A percentile compares a stretch with the other conserved stretches of the same genome.
phyloP scores from a whole-genome alignment of 2,113 vertebrate genomes.

The Rhynchomys soricoides region DNA sequence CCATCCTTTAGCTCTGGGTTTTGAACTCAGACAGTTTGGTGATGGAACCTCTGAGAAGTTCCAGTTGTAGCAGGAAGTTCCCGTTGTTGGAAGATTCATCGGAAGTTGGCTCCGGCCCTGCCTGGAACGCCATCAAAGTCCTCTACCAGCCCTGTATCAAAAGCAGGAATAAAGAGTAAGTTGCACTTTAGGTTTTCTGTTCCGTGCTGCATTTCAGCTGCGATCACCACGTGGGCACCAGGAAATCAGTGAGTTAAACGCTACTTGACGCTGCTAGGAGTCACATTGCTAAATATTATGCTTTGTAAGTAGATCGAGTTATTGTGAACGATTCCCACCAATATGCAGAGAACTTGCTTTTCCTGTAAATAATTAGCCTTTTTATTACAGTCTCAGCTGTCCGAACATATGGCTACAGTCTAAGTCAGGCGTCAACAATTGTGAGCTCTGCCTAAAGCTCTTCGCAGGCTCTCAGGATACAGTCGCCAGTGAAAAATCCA shows the following conservation, averaged over 20 bases:
- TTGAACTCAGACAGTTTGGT: conserved; percentile 95
- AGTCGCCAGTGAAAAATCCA: not conserved
- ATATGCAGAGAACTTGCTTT: conserved; percentile 36
- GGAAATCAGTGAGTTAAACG: not conserved
- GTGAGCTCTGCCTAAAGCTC: not conserved
- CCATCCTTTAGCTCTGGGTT: conserved; percentile 92
- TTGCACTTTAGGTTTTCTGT: conserved; percentile 3
- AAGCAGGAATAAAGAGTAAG: conserved; percentile 92
- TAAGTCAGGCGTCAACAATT: conserved; percentile 35
- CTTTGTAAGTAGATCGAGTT: conserved; percentile 51
- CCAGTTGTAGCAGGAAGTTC: conserved; percentile 70
- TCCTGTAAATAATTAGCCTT: conserved; percentile 26
- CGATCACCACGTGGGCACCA: conserved; percentile 18
- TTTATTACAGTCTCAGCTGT: conserved; percentile 55
- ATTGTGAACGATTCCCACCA: conserved; percentile 20
- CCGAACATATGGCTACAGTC: not conserved
- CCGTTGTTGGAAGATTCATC: conserved; percentile 79
- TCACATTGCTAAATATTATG: not conserved
- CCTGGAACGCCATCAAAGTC: conserved; percentile 90
- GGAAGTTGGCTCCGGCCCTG: conserved; percentile 68
- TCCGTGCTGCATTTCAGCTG: not conserved
- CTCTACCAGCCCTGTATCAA: conserved; percentile 91
- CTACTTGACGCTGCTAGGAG: conserved; percentile 26
- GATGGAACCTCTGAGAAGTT: conserved; percentile 85
- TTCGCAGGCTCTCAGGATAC: not conserved